Evolutionary conservation across 2,797 vertebrate species (phyloP).

Genomic region (Pelodytes ibericus): DNA sequence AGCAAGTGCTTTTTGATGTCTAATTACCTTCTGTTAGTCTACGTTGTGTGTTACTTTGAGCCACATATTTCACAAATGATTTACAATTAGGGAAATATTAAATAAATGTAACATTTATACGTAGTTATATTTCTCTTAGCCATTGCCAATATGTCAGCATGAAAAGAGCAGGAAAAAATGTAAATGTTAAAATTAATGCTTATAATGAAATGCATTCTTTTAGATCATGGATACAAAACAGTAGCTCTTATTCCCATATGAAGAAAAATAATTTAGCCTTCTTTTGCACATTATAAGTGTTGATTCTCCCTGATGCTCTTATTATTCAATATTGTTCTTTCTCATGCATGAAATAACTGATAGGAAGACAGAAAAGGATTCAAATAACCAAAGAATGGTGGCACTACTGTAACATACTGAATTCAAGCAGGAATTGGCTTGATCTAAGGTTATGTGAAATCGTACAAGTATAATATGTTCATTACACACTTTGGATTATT

Average conservation of each 20-base stretch:
- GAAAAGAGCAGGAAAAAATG: slow-evolving; percentile 62
- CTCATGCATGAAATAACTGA: slow-evolving; percentile 56
- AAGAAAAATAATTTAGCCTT: slow-evolving; percentile 54
- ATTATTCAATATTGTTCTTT: slow-evolving; percentile 58
- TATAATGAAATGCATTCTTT: slow-evolving; percentile 67
- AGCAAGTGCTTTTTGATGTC: too few relatives aligned
- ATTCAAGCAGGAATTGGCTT: slow-evolving; percentile 9
- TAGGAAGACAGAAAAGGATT: slow-evolving; percentile 52
- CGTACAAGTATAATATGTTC: background rate
- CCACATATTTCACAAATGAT: too few relatives aligned
- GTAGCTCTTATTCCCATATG: slow-evolving; percentile 58
- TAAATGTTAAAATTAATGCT: slow-evolving; percentile 66
- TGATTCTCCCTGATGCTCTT: slow-evolving; percentile 57
- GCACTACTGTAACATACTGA: slow-evolving; percentile 43
- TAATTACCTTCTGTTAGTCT: too few relatives aligned
- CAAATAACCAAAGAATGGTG: slow-evolving; percentile 58
- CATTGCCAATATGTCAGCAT: slow-evolving; percentile 56
- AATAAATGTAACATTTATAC: too few relatives aligned
- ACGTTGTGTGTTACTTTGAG: too few relatives aligned
- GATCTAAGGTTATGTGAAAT: slow-evolving; percentile 10
- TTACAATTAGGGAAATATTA: too few relatives aligned
- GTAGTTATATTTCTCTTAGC: too few relatives aligned
- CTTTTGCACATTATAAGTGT: slow-evolving; percentile 58
- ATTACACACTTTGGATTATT: slow-evolving; percentile 12
- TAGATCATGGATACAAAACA: slow-evolving; percentile 66